These are phyloP conservation scores for Fopius arisanus DNA, from an alignment of 1,140 invertebrate genomes.

Conservation along the genomic window DNA sequence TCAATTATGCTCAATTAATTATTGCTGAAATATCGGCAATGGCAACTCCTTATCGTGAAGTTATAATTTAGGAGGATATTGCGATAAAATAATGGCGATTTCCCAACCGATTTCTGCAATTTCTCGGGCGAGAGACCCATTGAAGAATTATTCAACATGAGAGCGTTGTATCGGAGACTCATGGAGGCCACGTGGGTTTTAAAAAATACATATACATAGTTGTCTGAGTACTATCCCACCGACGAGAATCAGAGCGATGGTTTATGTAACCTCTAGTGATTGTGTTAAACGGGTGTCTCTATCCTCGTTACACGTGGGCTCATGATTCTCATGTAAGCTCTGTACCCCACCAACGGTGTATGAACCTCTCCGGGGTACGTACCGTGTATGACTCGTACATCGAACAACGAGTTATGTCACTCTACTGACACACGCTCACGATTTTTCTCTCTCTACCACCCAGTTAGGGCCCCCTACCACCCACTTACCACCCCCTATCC, in stretches of 20 bases:
- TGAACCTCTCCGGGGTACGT: neutral
- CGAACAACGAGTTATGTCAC: slow-evolving; percentile 39
- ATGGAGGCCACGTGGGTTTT: neutral
- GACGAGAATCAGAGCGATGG: slow-evolving; percentile 45
- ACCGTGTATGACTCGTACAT: neutral
- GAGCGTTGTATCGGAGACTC: neutral
- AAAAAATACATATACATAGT: slow-evolving; percentile 2
- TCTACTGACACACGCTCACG: neutral
- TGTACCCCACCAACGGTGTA: neutral
- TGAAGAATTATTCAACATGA: neutral
- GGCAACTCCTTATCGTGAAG: neutral
- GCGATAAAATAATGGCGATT: neutral
- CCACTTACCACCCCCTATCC: too few relatives aligned
- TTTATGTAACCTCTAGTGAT: slow-evolving; percentile 55
- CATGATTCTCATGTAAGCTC: slow-evolving; percentile 12
- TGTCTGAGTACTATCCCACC: neutral
- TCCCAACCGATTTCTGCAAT: slow-evolving; percentile 4
- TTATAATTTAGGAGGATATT: neutral
- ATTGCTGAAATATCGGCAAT: neutral
- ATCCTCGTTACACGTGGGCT: slow-evolving; percentile 27
- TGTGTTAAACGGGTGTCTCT: slow-evolving; percentile 44
- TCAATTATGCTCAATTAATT: neutral
- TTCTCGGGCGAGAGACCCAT: neutral
- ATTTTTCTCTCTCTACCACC: neutral
- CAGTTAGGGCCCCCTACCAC: too few relatives aligned